phyloP scores from a whole-genome alignment of 2,797 vertebrate species.

The Poecilia velifera region DNA sequence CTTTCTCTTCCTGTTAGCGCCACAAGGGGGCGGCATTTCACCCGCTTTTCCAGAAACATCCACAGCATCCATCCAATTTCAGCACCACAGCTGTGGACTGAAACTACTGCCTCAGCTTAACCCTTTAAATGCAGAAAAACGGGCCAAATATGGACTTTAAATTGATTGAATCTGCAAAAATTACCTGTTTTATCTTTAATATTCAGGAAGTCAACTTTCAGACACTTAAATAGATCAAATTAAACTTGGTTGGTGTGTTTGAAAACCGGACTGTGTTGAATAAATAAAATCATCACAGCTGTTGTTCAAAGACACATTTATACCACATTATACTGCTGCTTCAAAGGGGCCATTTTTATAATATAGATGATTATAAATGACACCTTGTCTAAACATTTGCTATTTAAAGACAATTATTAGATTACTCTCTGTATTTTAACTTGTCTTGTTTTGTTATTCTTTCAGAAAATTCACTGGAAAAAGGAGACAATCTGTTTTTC shows the following conservation, averaged over 20 bases:
- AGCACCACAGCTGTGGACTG: constrained; percentile 69
- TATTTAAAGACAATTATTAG: neutral
- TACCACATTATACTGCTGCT: neutral
- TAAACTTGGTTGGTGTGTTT: neutral
- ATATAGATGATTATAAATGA: rapidly evolving
- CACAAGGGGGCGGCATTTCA: constrained; percentile 65
- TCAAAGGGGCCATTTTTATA: neutral
- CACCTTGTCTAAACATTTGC: neutral
- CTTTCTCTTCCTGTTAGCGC: constrained; percentile 18
- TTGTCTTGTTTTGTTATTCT: constrained; percentile 14
- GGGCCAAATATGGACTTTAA: constrained; percentile 33
- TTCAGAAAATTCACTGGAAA: constrained; percentile 34
- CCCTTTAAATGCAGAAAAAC: constrained; percentile 57
- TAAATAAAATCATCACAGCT: neutral
- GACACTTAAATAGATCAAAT: neutral
- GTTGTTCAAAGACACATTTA: neutral
- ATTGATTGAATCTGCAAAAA: constrained; percentile 6
- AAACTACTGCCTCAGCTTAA: constrained; percentile 58
- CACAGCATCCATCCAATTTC: constrained; percentile 48
- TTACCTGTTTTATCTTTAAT: neutral
- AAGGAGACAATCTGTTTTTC: neutral
- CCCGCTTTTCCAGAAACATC: constrained; percentile 15
- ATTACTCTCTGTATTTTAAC: neutral
- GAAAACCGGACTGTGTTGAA: neutral
- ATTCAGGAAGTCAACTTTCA: neutral